Evolutionary conservation across 2,113 vertebrate genomes (phyloP).

Genomic region (Apaloderma vittatum): DNA sequence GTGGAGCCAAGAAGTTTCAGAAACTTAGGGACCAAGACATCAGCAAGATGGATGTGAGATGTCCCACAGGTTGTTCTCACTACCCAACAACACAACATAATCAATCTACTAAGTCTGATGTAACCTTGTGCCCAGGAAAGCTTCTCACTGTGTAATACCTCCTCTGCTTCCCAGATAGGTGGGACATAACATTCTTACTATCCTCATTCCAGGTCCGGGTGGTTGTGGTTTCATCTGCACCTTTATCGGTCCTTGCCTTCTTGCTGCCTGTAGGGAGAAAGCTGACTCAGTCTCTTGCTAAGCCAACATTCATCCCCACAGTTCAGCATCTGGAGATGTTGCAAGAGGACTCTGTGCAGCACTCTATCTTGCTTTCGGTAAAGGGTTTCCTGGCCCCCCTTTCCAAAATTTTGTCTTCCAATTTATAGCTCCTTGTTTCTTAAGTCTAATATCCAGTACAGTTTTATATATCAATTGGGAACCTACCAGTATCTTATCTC

Average conservation of each 20-base stretch:
- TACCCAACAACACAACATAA: not conserved
- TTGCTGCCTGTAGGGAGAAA: not conserved
- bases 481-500: not conserved
- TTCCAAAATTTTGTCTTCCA: not conserved
- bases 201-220: not conserved
- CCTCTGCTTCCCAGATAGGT: not conserved
- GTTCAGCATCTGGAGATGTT: not conserved
- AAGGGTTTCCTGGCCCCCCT: not conserved
- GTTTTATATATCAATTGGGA: not conserved
- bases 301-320: not conserved
- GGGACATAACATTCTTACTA: not conserved
- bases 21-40: not conserved
- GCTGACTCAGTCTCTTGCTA: not conserved
- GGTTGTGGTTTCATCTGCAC: not conserved
- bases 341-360: not conserved
- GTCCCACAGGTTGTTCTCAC: not conserved
- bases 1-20: rapidly evolving
- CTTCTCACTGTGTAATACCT: not conserved
- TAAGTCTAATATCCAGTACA: not conserved
- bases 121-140: not conserved
- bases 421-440: not conserved
- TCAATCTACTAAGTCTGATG: not conserved
- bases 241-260: not conserved
- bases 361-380: not conserved
- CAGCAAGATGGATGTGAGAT: not conserved